These are phyloP conservation scores for Ophion ellenae DNA, from an alignment of 2,888 invertebrate species.

Conservation along the genomic window DNA sequence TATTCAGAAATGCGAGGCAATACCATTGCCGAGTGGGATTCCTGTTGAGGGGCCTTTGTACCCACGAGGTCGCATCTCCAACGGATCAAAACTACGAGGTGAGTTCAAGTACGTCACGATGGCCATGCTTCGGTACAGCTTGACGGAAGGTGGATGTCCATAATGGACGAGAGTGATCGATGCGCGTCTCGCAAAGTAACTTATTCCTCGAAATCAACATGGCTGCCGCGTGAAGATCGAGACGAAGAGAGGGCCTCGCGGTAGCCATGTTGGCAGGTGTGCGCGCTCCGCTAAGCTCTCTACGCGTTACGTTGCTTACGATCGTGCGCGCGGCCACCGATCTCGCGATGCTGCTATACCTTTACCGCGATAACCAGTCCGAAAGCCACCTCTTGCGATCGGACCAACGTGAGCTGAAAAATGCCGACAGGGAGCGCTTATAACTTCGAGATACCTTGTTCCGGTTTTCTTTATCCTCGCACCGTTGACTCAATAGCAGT, in stretches of 20 bases:
- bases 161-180: constrained; percentile 39
- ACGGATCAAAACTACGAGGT: constrained; percentile 66
- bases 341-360: constrained; percentile 27
- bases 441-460: constrained; percentile 53
- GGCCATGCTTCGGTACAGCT: not conserved
- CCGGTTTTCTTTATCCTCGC: constrained; percentile 45
- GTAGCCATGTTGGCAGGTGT: constrained; percentile 84
- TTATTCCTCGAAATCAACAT: constrained; percentile 81
- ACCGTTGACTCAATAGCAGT: constrained; percentile 8
- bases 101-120: constrained; percentile 47
- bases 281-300: constrained; percentile 67
- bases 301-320: constrained; percentile 61
- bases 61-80: constrained; percentile 47
- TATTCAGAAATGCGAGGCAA: constrained; percentile 69
- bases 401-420: constrained; percentile 62
- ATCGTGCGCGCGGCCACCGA: constrained; percentile 42
- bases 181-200: constrained; percentile 65
- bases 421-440: constrained; percentile 70
- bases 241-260: constrained; percentile 82
- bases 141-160: not conserved
- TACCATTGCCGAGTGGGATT: constrained; percentile 64
- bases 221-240: constrained; percentile 79
- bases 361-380: constrained; percentile 73
- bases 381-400: constrained; percentile 67
- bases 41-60: constrained; percentile 57